Base-by-base conservation (phyloP, 2,888 invertebrate genomes). In the Agonopterix subpropinquella region DNA sequence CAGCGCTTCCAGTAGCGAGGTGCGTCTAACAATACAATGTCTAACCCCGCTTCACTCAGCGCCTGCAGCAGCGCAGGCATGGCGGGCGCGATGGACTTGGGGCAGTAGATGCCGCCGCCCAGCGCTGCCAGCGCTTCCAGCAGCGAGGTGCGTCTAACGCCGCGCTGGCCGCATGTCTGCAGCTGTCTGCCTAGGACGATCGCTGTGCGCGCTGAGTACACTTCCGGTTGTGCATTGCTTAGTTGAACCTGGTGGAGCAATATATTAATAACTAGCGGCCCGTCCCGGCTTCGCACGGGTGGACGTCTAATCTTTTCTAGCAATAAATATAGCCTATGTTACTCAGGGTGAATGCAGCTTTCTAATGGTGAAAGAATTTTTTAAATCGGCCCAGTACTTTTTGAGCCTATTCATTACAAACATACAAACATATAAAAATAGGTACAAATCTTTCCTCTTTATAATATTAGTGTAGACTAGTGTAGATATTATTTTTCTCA, bases 61-160 rank as follows among this genome's bases (percentile, higher is more conserved):
- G 61, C 58, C 0, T 55, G 51, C 44, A 64, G 50, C 41, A 67
- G 51, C 10, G 71, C 67, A 0, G 64, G 66, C 58, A 73, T 56
- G 2, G 72, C 73, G 2, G 73, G 74, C 36, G 66, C 63, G n/a
- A 73, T 49, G 11, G 72, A 66, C 5, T 58, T 61, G 8, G 70
- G 66, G 46, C 66, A 59, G 54, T 63, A 63, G n/a, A 73, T 58
- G 11, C 68, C 67, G 5, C 75, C 73, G 9, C 73, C 77, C 44
- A 83, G 62, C 15, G 84, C 84, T 0, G 71, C 79, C 47, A 83
- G 65, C 37, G 78, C 83, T 52, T 81, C 83, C 28, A 86, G 65
- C 52, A 84, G 64, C 13, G 84, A 73, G 0, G 62, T 58, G 18
- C 63, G 58, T 5, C 82, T 66, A 1, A 53, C 50, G 9, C 58